Conservation (phyloP, 2,888 invertebrate genomes). For the Hirudinaria manillensis region DNA sequence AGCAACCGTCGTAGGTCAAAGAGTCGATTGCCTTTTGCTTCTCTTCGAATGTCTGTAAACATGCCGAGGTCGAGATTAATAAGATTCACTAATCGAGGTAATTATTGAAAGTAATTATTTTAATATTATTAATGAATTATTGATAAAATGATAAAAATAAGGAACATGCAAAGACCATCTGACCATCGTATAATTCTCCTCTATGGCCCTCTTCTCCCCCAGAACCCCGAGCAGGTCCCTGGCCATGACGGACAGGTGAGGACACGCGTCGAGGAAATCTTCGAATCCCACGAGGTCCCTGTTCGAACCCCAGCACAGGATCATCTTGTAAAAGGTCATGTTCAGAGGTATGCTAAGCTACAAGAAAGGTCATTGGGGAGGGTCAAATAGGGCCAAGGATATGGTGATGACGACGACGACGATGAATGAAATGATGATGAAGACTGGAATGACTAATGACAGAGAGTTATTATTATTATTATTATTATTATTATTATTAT, state of each 20-base stretch:
- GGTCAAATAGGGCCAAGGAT: too few relatives aligned
- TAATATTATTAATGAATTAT: too few relatives aligned
- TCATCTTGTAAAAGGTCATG: conserved; percentile 89
- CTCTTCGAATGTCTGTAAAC: conserved; percentile 46
- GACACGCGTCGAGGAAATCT: conserved; percentile 78
- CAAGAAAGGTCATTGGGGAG: conserved; percentile 37
- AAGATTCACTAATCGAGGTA: too few relatives aligned
- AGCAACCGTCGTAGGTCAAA: conserved; percentile 79
- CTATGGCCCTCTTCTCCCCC: conserved; percentile 51
- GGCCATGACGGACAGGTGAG: conserved; percentile 68
- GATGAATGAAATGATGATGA: too few relatives aligned
- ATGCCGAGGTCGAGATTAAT: too few relatives aligned
- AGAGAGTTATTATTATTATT: too few relatives aligned
- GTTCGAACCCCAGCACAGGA: conserved; percentile 75
- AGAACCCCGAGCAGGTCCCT: conserved; percentile 54
- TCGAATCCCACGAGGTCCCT: conserved; percentile 43
- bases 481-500: too few relatives aligned
- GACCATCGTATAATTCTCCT: conserved; percentile 49
- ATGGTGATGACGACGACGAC: too few relatives aligned
- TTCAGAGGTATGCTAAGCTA: conserved; percentile 94
- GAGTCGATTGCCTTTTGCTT: conserved; percentile 50
- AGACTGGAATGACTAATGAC: too few relatives aligned
- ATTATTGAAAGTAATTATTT: too few relatives aligned
- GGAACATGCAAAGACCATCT: conserved; percentile 31
- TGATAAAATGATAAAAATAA: too few relatives aligned